A percentile compares a stretch with the other conserved stretches of the same genome.
These are phyloP conservation scores for Cyphomyrus discorhynchus DNA, from an alignment of 2,113 vertebrate species.

Conservation along the genomic window DNA sequence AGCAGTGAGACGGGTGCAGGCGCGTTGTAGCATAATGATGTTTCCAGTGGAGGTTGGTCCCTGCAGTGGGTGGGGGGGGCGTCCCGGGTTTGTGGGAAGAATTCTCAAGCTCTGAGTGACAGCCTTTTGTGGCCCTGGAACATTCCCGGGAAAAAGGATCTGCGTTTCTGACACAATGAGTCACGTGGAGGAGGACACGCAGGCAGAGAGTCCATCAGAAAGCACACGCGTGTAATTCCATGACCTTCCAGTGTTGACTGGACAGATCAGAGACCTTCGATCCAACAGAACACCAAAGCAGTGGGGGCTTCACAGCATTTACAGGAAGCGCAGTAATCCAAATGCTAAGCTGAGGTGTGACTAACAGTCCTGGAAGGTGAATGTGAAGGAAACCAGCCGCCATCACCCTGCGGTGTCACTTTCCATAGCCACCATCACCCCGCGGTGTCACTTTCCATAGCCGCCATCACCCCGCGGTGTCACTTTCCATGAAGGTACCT, in stretches of 20 bases:
- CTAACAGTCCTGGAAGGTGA: not conserved
- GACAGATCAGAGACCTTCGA: not conserved
- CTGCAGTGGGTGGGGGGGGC: not conserved
- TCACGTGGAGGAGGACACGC: not conserved
- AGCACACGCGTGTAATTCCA: not conserved
- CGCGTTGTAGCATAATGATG: not conserved
- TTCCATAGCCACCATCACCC: not conserved
- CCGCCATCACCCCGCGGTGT: not conserved
- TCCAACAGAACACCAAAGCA: constrained; percentile 15
- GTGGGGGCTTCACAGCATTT: not conserved
- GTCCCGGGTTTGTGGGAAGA: not conserved
- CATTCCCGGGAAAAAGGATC: constrained; percentile 2
- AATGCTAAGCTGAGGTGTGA: not conserved
- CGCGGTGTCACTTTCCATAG: not conserved
- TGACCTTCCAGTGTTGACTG: not conserved
- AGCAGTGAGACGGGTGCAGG: not conserved
- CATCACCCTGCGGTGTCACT: not conserved
- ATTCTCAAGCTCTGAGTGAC: not conserved
- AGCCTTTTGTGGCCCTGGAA: not conserved
- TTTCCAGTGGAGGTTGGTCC: not conserved
- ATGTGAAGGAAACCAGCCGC: not conserved
- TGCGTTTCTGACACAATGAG: not conserved
- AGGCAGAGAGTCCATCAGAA: not conserved
- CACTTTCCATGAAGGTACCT: not conserved
- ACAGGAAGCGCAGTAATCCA: not conserved